phyloP scores from a whole-genome alignment of 2,113 vertebrate species.

The Brachionichthys hirsutus region DNA sequence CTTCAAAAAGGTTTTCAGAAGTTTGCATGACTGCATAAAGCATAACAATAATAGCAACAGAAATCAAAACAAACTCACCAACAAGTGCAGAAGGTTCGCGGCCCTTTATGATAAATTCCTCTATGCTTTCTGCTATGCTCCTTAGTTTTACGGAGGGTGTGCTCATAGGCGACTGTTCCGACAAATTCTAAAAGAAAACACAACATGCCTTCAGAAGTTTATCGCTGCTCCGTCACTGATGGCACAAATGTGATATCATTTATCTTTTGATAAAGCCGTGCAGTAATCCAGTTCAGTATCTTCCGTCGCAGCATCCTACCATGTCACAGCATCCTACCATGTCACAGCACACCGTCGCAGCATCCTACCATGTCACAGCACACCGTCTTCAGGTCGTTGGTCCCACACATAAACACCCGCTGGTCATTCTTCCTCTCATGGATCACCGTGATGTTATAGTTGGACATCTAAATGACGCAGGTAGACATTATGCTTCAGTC shows the following conservation, averaged over 20 bases:
- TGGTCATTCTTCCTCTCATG: slow-evolving; percentile 9
- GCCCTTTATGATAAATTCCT: not conserved
- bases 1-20: too few species aligned
- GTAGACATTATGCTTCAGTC: not conserved
- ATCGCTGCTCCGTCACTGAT: not conserved
- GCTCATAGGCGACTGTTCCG: not conserved
- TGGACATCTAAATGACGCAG: slow-evolving; percentile 30
- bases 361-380: slow-evolving; percentile 67
- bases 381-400: accelerated
- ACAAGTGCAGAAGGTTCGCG: slow-evolving; percentile 34
- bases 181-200: slow-evolving; percentile 33
- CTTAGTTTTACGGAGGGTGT: accelerated
- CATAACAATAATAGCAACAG: not conserved
- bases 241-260: not conserved
- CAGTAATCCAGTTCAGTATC: too few species aligned
- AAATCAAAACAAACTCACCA: slow-evolving; percentile 53
- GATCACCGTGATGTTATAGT: slow-evolving; percentile 46
- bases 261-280: too few species aligned
- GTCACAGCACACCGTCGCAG: not conserved
- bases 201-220: not conserved
- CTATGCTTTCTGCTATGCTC: not conserved
- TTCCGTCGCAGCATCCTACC: not conserved
- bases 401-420: slow-evolving; percentile 55
- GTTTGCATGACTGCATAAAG: too few species aligned
- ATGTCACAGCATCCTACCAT: not conserved